phyloP scores from a whole-genome alignment of 2,797 vertebrate species.

The Caiman crocodilus region DNA sequence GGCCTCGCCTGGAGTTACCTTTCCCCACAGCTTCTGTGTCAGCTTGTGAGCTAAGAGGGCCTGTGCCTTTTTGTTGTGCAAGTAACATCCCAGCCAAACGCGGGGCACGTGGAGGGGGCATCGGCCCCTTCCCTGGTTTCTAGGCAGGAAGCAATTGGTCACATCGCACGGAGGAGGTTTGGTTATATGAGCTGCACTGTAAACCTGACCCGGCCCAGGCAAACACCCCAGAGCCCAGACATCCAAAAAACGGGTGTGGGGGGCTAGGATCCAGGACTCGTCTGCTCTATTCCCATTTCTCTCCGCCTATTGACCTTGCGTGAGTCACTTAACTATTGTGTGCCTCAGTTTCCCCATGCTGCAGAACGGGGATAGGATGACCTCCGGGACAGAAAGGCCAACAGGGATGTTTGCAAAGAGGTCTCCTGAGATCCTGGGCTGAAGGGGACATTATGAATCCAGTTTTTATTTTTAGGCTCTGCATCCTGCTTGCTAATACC shows the following conservation, averaged over 20 bases:
- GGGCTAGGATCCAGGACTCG: background rate
- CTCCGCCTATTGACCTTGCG: background rate
- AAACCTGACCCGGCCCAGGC: background rate
- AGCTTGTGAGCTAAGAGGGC: background rate
- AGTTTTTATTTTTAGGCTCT: background rate
- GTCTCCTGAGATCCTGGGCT: background rate
- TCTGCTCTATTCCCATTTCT: background rate
- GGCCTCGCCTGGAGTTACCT: background rate
- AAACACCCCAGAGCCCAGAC: background rate
- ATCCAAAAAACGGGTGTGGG: background rate
- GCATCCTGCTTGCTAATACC: background rate
- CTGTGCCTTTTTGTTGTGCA: background rate
- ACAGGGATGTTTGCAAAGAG: background rate
- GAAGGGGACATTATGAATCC: background rate
- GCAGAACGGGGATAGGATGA: background rate
- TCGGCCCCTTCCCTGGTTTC: background rate
- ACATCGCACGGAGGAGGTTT: background rate
- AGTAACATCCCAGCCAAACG: background rate
- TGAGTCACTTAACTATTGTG: background rate
- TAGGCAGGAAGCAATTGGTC: background rate
- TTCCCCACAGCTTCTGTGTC: background rate
- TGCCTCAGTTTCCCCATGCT: background rate
- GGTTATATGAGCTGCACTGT: background rate
- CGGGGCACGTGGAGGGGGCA: no score
- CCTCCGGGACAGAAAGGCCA: no score